Conservation (phyloP, 2,113 vertebrate species). For the Callaeas wilsoni region DNA sequence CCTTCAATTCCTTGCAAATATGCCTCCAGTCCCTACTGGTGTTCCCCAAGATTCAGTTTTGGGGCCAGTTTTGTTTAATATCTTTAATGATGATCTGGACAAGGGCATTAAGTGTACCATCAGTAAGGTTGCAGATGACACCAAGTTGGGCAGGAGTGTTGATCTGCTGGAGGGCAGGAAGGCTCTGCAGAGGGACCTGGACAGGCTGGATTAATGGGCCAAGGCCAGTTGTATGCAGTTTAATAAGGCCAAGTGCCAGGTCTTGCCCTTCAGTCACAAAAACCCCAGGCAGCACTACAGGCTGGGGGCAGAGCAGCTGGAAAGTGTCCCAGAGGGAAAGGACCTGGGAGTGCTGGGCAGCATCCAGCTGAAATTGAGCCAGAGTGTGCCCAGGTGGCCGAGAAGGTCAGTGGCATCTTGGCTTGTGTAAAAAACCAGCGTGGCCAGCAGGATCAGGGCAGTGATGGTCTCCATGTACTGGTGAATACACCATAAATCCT, state of each 20-base stretch:
- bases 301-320: not conserved
- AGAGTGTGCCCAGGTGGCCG: not conserved
- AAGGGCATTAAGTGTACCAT: fast-evolving
- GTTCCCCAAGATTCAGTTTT: not conserved
- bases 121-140: not conserved
- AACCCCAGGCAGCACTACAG: fast-evolving
- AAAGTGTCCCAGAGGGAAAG: not conserved
- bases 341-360: fast-evolving
- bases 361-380: not conserved
- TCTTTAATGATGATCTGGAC: not conserved
- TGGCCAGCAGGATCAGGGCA: not conserved
- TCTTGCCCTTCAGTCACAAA: not conserved
- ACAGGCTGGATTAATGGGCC: not conserved
- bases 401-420: not conserved
- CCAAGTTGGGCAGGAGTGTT: not conserved
- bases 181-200: not conserved
- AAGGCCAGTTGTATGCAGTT: no score
- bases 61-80: not conserved
- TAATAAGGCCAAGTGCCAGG: not conserved
- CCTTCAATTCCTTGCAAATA: not conserved
- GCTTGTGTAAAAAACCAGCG: not conserved
- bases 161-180: not conserved
- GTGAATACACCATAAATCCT: not conserved
- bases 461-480: not conserved
- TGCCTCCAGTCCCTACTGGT: not conserved